These are phyloP conservation scores for Thalassaphorura encarpata DNA, from an alignment of 1,140 invertebrate genomes.

Conservation along the genomic window DNA sequence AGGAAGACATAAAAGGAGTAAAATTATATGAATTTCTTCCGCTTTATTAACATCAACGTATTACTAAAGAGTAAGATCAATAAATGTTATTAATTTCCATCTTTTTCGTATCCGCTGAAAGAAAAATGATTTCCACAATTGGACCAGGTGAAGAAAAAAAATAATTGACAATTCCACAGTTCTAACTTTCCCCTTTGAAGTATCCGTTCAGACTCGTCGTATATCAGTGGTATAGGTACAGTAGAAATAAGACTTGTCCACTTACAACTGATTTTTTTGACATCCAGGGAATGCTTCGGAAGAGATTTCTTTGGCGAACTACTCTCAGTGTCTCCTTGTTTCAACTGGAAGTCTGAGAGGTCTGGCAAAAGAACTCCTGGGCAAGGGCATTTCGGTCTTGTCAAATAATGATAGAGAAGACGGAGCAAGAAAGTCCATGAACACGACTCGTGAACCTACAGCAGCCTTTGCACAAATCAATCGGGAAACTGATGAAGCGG, in stretches of 20 bases:
- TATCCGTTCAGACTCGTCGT: too few species aligned
- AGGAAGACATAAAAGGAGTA: too few species aligned
- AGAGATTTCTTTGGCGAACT: conserved; percentile 27
- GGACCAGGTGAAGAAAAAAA: too few species aligned
- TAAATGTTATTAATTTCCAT: too few species aligned
- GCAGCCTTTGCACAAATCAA: background rate
- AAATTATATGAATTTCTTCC: too few species aligned
- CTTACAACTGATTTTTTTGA: background rate
- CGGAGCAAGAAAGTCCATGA: conserved; percentile 4
- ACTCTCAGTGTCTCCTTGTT: conserved; percentile 24
- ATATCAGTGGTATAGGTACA: background rate
- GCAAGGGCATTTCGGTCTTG: conserved; percentile 18
- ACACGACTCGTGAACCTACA: background rate
- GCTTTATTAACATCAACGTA: too few species aligned
- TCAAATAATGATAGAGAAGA: conserved; percentile 9
- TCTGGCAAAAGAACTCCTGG: conserved; percentile 20
- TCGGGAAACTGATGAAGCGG: background rate
- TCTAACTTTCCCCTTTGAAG: too few species aligned
- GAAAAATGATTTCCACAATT: too few species aligned
- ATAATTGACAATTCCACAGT: too few species aligned
- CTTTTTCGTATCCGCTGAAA: too few species aligned
- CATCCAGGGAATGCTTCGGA: conserved; percentile 21
- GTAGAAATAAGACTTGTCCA: background rate
- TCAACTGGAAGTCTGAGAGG: conserved; percentile 20
- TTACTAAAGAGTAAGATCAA: too few species aligned